Conservation (phyloP, 2,113 vertebrate genomes). For the Malurus elegans region DNA sequence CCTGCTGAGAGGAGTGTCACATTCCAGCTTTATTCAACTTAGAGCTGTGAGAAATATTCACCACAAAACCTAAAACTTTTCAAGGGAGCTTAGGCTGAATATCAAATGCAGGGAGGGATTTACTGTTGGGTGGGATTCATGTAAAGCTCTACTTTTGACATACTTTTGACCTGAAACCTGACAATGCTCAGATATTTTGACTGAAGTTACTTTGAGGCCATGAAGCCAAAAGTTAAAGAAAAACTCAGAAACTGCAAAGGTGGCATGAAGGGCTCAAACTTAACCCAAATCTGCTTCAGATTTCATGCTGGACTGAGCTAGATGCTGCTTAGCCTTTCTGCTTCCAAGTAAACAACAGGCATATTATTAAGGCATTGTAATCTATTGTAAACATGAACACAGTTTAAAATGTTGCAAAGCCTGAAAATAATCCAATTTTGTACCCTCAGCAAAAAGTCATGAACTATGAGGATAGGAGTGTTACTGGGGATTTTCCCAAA, state of each 20-base stretch:
- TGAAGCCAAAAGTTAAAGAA: not conserved
- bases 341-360: not conserved
- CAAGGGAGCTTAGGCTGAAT: not conserved
- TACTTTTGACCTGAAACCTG: constrained; percentile 35
- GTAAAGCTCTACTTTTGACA: constrained; percentile 26
- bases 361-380: not conserved
- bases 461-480: not conserved
- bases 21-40: not conserved
- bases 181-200: constrained; percentile 2
- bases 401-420: not conserved
- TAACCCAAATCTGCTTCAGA: not conserved
- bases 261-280: not conserved
- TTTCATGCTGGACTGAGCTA: not conserved
- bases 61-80: not conserved
- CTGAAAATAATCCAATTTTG: constrained; percentile 44
- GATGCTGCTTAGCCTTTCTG: not conserved
- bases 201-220: not conserved
- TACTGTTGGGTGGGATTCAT: not conserved
- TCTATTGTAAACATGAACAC: not conserved
- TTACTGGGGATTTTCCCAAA: not conserved
- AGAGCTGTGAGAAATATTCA: not conserved
- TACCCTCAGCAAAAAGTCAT: not conserved
- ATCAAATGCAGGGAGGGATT: not conserved
- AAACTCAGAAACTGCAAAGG: not conserved
- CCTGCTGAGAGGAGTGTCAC: not conserved